phyloP scores from a whole-genome alignment of 2,113 vertebrate genomes.

The Oreochromis spilurus region DNA sequence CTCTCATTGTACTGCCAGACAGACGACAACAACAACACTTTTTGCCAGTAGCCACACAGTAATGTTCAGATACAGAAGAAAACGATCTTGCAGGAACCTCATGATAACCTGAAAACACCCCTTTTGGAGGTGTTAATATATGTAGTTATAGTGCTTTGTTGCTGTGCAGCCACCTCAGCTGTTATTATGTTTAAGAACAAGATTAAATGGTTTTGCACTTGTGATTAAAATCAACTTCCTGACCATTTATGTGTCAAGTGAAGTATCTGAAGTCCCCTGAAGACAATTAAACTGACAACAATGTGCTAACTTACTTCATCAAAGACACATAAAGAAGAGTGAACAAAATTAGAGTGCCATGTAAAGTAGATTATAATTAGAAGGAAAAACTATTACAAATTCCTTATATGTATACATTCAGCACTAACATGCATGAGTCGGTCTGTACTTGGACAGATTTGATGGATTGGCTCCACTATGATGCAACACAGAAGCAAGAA shows the following conservation, averaged over 20 bases:
- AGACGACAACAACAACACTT: background rate
- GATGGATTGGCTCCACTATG: background rate
- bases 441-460: background rate
- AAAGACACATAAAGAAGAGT: background rate
- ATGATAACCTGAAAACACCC: background rate
- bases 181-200: background rate
- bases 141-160: background rate
- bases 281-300: background rate
- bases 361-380: background rate
- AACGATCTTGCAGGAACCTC: background rate
- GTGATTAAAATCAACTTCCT: background rate
- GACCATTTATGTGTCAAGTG: background rate
- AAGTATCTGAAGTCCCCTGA: background rate
- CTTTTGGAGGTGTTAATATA: background rate
- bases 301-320: background rate
- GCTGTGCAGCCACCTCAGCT: background rate
- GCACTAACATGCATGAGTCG: background rate
- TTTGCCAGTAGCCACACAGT: background rate
- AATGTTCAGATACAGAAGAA: background rate
- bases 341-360: rapidly evolving
- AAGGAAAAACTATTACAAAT: background rate
- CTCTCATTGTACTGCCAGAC: background rate
- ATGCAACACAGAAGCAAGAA: constrained; percentile 35
- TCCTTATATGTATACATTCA: background rate
- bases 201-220: background rate